Conservation (phyloP, 2,113 vertebrate species). For the Lophura nycthemera region DNA sequence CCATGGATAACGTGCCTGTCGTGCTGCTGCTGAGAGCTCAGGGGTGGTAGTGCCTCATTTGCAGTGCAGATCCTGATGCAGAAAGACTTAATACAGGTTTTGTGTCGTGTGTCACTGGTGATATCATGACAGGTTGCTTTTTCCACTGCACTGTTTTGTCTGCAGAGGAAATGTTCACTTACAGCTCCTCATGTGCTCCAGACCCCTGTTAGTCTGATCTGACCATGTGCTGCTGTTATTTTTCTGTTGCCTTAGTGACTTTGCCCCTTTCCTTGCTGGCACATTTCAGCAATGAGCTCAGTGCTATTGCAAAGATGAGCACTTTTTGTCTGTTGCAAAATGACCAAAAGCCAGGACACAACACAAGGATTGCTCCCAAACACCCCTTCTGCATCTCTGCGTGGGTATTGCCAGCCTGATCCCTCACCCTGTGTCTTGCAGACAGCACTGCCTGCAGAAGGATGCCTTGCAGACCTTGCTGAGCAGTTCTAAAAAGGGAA, state of each 20-base stretch:
- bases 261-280: not conserved
- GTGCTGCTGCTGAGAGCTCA: not conserved
- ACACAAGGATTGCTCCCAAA: not conserved
- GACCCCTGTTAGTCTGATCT: not conserved
- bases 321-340: not conserved
- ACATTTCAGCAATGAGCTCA: accelerated
- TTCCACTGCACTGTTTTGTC: not conserved
- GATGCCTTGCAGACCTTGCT: not conserved
- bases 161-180: not conserved
- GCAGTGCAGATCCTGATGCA: not conserved
- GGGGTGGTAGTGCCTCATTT: accelerated
- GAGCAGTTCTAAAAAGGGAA: not conserved
- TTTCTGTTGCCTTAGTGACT: not conserved
- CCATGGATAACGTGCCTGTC: not conserved
- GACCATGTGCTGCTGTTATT: not conserved
- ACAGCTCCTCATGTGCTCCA: not conserved
- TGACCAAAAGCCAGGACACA: not conserved
- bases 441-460: accelerated
- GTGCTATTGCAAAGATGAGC: not conserved
- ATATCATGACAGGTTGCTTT: not conserved
- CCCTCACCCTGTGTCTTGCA: accelerated
- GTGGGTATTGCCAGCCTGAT: not conserved
- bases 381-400: accelerated
- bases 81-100: not conserved
- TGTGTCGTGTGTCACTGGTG: not conserved